Evolutionary conservation across 2,797 vertebrate species (phyloP).

Genomic region (Podarcis siculus): DNA sequence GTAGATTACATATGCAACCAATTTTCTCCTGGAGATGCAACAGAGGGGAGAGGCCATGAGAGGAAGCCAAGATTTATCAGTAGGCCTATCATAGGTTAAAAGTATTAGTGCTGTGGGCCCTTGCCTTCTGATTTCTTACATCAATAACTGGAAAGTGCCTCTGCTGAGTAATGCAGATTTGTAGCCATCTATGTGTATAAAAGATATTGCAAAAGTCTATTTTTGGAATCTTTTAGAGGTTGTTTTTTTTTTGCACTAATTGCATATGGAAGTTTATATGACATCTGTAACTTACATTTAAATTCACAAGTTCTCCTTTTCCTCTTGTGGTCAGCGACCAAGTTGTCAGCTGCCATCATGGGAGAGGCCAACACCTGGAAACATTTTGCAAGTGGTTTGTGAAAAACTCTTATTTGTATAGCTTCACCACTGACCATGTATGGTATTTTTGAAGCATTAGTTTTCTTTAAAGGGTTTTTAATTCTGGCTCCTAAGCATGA

Average conservation of each 20-base stretch:
- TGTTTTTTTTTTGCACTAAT: constrained; percentile 67
- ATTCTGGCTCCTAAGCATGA: background rate
- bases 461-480: constrained; percentile 14
- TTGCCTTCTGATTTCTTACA: constrained; percentile 5
- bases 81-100: constrained; percentile 27
- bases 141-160: constrained; percentile 35
- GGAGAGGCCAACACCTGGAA: constrained; percentile 57
- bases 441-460: background rate
- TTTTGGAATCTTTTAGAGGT: constrained; percentile 67
- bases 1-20: constrained; percentile 65
- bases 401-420: constrained; percentile 21
- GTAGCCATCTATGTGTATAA: constrained; percentile 55
- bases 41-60: constrained; percentile 52
- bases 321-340: constrained; percentile 28
- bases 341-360: background rate
- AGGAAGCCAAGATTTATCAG: constrained; percentile 63
- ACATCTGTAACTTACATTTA: constrained; percentile 55
- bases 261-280: constrained; percentile 51
- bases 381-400: constrained; percentile 50
- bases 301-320: constrained; percentile 62
- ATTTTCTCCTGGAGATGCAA: constrained; percentile 64
- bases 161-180: constrained; percentile 42
- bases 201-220: constrained; percentile 62
- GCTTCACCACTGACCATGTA: background rate
- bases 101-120: constrained; percentile 36